These are phyloP conservation scores for Oostethus manadensis DNA, from an alignment of 2,113 vertebrate species.

Conservation along the genomic window DNA sequence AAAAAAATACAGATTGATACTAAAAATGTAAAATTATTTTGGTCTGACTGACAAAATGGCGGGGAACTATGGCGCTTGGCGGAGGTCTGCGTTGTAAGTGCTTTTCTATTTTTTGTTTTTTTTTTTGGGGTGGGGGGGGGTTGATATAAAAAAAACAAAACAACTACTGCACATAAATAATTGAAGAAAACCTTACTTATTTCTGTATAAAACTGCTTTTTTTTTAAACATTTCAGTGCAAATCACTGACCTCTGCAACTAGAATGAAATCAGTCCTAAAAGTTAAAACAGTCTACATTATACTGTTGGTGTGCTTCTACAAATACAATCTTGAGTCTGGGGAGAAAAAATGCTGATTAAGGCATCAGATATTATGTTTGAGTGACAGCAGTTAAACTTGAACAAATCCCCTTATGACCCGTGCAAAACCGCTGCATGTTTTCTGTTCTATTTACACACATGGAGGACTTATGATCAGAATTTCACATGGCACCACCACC, in stretches of 20 bases:
- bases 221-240: not conserved
- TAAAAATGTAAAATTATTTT: too few species aligned
- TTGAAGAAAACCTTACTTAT: not conserved
- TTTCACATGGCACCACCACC: slow-evolving; percentile 47
- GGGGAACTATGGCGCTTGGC: too few species aligned
- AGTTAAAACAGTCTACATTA: too few species aligned
- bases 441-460: slow-evolving; percentile 37
- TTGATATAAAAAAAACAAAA: not conserved
- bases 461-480: not conserved
- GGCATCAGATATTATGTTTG: slow-evolving; percentile 46
- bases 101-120: too few species aligned
- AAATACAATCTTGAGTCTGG: slow-evolving; percentile 59
- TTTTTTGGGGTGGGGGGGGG: too few species aligned
- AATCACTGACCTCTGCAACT: slow-evolving; percentile 6
- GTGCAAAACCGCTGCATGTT: slow-evolving; percentile 9
- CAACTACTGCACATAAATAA: not conserved
- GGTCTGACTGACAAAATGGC: too few species aligned
- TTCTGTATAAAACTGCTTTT: not conserved
- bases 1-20: too few species aligned
- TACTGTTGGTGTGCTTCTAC: slow-evolving; percentile 5
- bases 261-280: slow-evolving; percentile 23
- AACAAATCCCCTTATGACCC: not conserved
- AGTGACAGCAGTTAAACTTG: not conserved
- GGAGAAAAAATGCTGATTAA: slow-evolving; percentile 55
- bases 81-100: too few species aligned